Conservation (phyloP, 1,140 invertebrate genomes). For the Ceratina australensis region DNA sequence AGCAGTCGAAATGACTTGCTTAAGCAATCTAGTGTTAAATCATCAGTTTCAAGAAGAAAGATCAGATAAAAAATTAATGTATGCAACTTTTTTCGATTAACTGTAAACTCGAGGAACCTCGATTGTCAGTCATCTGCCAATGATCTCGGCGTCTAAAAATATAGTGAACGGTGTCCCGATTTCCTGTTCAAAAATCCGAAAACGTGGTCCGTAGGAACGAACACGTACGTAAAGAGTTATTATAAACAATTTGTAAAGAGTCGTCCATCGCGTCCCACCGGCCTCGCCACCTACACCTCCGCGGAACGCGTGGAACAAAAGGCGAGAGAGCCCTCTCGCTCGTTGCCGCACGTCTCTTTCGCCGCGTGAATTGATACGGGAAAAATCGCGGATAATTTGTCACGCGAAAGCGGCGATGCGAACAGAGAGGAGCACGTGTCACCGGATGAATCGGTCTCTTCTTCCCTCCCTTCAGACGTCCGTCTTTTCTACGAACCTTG, state of each 20-base stretch:
- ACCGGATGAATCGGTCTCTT: slow-evolving; percentile 33
- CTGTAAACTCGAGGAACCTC: neutral
- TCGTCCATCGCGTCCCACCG: slow-evolving; percentile 1
- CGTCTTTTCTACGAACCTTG: slow-evolving; percentile 34
- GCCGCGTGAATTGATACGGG: slow-evolving; percentile 41
- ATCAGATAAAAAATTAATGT: too few species aligned
- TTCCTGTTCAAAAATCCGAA: neutral
- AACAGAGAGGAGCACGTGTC: slow-evolving; percentile 14
- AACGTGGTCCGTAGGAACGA: neutral
- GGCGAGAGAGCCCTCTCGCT: slow-evolving; percentile 15
- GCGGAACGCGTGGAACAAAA: slow-evolving; percentile 45
- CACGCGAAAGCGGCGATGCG: slow-evolving; percentile 45
- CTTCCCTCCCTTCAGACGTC: slow-evolving; percentile 26
- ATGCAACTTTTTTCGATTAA: too few species aligned
- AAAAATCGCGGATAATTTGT: slow-evolving; percentile 60
- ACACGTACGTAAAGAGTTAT: too few species aligned
- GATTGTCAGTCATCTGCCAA: neutral
- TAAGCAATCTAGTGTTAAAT: too few species aligned
- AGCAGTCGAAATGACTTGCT: too few species aligned
- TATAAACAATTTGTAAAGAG: too few species aligned
- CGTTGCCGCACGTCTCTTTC: slow-evolving; percentile 23
- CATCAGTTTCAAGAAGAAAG: too few species aligned
- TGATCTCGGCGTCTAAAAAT: neutral
- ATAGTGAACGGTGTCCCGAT: neutral
- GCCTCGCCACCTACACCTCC: slow-evolving; percentile 46